These are phyloP conservation scores for Acestrorhynchus altus DNA, from an alignment of 2,797 vertebrate species.

Conservation along the genomic window DNA sequence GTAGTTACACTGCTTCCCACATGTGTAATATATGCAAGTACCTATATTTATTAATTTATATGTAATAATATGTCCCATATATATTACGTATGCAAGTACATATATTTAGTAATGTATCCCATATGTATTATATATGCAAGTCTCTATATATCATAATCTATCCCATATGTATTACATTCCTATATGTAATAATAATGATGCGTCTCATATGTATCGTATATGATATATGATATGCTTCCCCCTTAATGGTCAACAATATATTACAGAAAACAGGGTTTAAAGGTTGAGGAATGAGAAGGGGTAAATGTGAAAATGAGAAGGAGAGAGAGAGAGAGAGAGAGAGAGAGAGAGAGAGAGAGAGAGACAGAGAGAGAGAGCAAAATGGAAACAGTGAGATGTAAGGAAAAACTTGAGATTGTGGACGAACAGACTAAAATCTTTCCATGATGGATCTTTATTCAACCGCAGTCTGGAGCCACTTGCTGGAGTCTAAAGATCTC, in stretches of 20 bases:
- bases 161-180: too few species aligned
- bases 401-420: slow-evolving; percentile 4
- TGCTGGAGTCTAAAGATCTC: neutral
- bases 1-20: too few species aligned
- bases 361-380: neutral
- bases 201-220: too few species aligned
- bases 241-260: neutral
- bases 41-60: too few species aligned
- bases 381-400: slow-evolving; percentile 1
- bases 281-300: neutral
- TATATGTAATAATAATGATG: too few species aligned
- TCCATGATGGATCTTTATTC: slow-evolving; percentile 8
- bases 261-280: neutral
- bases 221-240: too few species aligned
- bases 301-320: neutral
- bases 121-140: too few species aligned
- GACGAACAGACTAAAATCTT: slow-evolving; percentile 15
- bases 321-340: neutral
- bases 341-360: neutral
- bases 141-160: too few species aligned
- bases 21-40: too few species aligned
- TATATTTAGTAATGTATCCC: too few species aligned
- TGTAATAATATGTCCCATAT: too few species aligned
- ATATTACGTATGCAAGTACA: too few species aligned
- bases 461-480: slow-evolving; percentile 21